phyloP scores from a whole-genome alignment of 2,888 invertebrate genomes.

The Phalangium opilio region DNA sequence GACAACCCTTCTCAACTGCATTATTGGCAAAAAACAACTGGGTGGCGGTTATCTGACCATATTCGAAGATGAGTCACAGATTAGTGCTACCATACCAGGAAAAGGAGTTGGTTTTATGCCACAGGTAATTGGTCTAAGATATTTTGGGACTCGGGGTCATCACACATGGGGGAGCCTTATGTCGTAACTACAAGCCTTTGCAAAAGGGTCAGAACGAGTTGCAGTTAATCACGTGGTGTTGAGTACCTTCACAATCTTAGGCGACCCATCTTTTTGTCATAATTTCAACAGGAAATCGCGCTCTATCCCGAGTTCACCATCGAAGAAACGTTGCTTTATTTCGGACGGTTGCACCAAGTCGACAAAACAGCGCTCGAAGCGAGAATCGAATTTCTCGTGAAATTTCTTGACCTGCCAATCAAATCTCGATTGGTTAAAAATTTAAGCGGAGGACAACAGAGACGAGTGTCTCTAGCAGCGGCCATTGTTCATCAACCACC shows the following conservation, averaged over 20 bases:
- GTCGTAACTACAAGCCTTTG: too few species aligned
- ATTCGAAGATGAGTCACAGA: slow-evolving; percentile 60
- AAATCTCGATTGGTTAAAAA: slow-evolving; percentile 20
- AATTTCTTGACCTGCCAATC: slow-evolving; percentile 32
- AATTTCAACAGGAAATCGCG: slow-evolving; percentile 28
- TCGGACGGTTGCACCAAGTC: slow-evolving; percentile 93
- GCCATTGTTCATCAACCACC: too few species aligned
- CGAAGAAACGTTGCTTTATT: slow-evolving; percentile 87
- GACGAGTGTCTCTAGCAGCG: too few species aligned
- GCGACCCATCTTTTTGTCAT: too few species aligned
- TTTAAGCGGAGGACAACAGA: slow-evolving; percentile 3
- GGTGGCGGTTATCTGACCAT: slow-evolving; percentile 80
- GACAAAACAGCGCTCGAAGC: slow-evolving; percentile 53
- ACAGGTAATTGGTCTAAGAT: slow-evolving; percentile 32
- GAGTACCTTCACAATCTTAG: too few species aligned
- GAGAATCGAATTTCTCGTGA: slow-evolving; percentile 29
- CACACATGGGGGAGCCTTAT: too few species aligned
- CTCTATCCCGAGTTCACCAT: slow-evolving; percentile 53
- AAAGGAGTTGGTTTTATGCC: slow-evolving; percentile 96
- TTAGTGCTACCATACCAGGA: slow-evolving; percentile 57
- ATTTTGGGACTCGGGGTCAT: too few species aligned
- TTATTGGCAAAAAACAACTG: slow-evolving; percentile 69
- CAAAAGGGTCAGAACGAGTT: too few species aligned
- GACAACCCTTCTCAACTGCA: slow-evolving; percentile 80
- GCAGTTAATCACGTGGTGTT: too few species aligned